Conservation (phyloP, 2,797 vertebrate species). For the Thamnophis elegans region DNA sequence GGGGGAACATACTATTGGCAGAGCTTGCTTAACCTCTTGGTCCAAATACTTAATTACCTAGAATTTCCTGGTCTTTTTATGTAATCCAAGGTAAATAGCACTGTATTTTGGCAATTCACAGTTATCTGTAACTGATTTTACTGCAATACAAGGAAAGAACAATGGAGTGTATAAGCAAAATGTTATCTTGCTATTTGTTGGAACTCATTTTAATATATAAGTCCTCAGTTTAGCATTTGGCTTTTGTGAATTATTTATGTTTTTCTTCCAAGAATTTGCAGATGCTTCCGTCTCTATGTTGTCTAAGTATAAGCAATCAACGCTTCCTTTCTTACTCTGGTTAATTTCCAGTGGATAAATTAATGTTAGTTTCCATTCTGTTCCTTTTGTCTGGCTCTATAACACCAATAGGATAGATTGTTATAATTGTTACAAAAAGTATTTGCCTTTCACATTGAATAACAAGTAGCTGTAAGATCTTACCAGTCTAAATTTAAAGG, state of each 20-base stretch:
- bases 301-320: slow-evolving; percentile 17
- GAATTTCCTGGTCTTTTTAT: background rate
- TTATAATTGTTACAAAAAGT: background rate
- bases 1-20: background rate
- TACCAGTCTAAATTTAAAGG: background rate
- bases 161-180: background rate
- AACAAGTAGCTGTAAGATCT: background rate
- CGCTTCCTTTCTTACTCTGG: slow-evolving; percentile 1
- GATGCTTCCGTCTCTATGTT: slow-evolving; percentile 2
- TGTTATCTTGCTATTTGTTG: background rate
- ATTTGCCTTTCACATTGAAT: background rate
- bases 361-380: slow-evolving; percentile 7
- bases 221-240: background rate
- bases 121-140: background rate
- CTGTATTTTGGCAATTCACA: background rate
- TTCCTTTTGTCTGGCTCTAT: background rate
- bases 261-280: slow-evolving; percentile 14
- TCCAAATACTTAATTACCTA: background rate
- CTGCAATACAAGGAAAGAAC: background rate
- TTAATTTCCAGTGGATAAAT: slow-evolving; percentile 19
- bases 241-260: slow-evolving; percentile 13
- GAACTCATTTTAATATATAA: background rate
- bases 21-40: background rate
- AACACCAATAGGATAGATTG: background rate
- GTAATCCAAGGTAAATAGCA: background rate